A percentile compares a stretch with the other conserved stretches of the same genome.
phyloP scores from a whole-genome alignment of 2,797 vertebrate genomes.

The Echiichthys vipera region DNA sequence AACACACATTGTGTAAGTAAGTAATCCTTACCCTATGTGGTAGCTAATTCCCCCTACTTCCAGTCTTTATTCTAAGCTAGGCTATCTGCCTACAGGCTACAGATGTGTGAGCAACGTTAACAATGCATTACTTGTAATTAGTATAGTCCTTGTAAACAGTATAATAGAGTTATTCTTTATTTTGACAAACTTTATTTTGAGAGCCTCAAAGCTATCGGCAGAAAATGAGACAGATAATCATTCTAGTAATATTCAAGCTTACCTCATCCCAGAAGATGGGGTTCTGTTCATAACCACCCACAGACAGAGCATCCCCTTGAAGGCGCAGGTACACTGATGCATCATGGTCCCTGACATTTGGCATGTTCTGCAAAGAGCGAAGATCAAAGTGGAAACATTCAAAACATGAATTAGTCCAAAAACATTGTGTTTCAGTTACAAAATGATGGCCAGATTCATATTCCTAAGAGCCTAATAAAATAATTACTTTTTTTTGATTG shows the following conservation, averaged over 20 bases:
- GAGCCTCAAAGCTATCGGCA: conserved; percentile 4
- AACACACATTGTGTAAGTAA: neutral
- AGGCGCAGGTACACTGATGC: conserved; percentile 97
- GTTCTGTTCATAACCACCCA: conserved; percentile 96
- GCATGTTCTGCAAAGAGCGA: conserved; percentile 91
- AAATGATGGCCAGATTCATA: neutral
- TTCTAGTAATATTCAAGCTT: conserved; percentile 53
- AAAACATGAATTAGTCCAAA: neutral
- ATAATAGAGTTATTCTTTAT: neutral
- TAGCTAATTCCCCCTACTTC: neutral
- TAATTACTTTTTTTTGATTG: neutral
- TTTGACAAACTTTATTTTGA: too few relatives aligned
- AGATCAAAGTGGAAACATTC: conserved; percentile 11
- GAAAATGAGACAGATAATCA: neutral
- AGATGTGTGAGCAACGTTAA: neutral
- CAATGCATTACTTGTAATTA: too few relatives aligned
- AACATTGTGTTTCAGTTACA: neutral
- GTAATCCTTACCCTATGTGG: neutral
- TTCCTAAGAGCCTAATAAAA: neutral
- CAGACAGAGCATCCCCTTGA: conserved; percentile 96
- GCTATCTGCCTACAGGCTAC: neutral
- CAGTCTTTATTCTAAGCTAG: neutral
- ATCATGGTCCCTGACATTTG: conserved; percentile 97
- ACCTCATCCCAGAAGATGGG: conserved; percentile 98
- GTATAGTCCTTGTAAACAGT: too few relatives aligned